These are phyloP conservation scores for Mesocentrotus franciscanus DNA, from an alignment of 53 echinoderm and acorn worm species.

Conservation along the genomic window DNA sequence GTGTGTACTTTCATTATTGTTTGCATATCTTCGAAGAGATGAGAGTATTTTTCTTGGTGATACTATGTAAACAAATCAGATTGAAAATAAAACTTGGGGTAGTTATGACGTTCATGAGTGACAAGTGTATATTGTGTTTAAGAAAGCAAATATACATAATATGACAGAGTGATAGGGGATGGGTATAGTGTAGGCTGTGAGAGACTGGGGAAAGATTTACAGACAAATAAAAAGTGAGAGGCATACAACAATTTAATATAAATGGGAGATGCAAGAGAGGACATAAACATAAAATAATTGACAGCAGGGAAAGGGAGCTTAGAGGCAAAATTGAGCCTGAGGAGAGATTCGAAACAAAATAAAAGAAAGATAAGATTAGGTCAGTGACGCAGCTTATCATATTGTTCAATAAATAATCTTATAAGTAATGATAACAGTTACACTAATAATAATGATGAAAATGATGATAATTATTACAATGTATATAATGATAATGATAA, in stretches of 20 bases:
- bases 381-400: not conserved
- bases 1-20: not conserved
- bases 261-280: not conserved
- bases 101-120: constrained; percentile 19
- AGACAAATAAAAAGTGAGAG: not conserved
- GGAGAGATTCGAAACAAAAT: not conserved
- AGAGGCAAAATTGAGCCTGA: not conserved
- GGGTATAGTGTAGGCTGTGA: not conserved
- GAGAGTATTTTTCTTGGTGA: constrained; percentile 15
- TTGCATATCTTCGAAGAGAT: not conserved
- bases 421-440: not conserved
- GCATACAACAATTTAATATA: not conserved
- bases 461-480: no score
- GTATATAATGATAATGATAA: no score
- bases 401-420: no score
- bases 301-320: not conserved
- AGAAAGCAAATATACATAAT: constrained; percentile 23
- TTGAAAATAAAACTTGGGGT: constrained; percentile 39
- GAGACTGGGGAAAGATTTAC: not conserved
- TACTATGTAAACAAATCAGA: constrained; percentile 44
- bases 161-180: not conserved
- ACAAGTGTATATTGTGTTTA: constrained; percentile 40
- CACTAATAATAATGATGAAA: not conserved
- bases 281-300: not conserved
- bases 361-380: not conserved